These are phyloP conservation scores for Spisula solida DNA, from an alignment of 2,888 invertebrate species.

Conservation along the genomic window DNA sequence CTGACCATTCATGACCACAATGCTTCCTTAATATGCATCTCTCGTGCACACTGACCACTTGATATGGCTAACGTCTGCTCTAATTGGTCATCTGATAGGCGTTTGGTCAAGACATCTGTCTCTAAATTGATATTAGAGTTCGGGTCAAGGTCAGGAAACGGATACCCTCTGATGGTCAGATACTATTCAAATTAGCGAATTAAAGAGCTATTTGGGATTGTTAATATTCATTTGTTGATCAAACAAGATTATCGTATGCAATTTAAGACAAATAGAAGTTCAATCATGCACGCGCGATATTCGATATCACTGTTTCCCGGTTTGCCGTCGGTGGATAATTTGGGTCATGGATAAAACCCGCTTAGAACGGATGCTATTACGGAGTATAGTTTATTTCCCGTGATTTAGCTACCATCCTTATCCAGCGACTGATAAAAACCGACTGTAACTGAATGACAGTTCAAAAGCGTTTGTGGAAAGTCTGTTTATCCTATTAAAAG, in stretches of 20 bases:
- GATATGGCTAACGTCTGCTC: slow-evolving; percentile 23
- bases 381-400: background rate
- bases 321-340: background rate
- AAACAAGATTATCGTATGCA: slow-evolving; percentile 15
- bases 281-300: background rate
- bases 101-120: slow-evolving; percentile 35
- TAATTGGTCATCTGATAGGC: slow-evolving; percentile 39
- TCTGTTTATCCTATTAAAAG: slow-evolving; percentile 6
- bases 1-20: slow-evolving; percentile 27
- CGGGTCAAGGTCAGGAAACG: slow-evolving; percentile 32
- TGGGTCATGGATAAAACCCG: background rate
- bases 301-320: background rate
- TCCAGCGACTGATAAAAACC: background rate
- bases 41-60: slow-evolving; percentile 40
- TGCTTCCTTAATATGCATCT: slow-evolving; percentile 23
- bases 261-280: slow-evolving; percentile 31
- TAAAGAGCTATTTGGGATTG: slow-evolving; percentile 35
- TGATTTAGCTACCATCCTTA: background rate
- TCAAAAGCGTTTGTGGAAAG: slow-evolving; percentile 10
- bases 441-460: background rate
- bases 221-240: slow-evolving; percentile 38
- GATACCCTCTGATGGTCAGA: slow-evolving; percentile 25
- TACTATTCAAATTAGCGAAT: slow-evolving; percentile 34
- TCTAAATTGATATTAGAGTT: slow-evolving; percentile 29
- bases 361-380: background rate